phyloP scores from a whole-genome alignment of 2,888 invertebrate genomes.

The Hyles lineata region DNA sequence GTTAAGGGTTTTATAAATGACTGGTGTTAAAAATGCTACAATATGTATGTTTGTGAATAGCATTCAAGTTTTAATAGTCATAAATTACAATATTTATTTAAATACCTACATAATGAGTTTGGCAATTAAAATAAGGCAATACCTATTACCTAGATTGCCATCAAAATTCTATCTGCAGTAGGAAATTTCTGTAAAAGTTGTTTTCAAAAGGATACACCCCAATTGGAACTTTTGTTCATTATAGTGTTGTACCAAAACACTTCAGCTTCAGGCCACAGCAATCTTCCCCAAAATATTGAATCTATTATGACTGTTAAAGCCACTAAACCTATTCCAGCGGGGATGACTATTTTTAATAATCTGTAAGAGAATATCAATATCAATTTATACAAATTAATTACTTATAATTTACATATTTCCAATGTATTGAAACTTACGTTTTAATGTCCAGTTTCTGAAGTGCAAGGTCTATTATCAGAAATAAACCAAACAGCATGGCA shows the following conservation, averaged over 20 bases:
- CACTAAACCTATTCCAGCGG: conserved; percentile 88
- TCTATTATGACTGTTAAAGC: conserved; percentile 92
- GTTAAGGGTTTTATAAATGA: conserved; percentile 38
- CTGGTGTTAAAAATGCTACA: background rate
- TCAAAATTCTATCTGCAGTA: too few species aligned
- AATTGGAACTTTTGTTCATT: conserved; percentile 96
- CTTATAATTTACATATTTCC: background rate
- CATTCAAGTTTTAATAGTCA: too few species aligned
- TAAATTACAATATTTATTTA: too few species aligned
- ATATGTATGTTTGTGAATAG: too few species aligned
- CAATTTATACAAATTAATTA: background rate
- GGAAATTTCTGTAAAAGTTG: background rate
- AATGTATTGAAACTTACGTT: conserved; percentile 52
- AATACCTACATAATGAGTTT: too few species aligned
- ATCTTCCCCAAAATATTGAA: conserved; percentile 95
- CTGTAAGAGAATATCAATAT: conserved; percentile 72
- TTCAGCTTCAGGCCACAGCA: conserved; percentile 98
- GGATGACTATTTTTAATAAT: conserved; percentile 88
- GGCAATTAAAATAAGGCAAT: too few species aligned
- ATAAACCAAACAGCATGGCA: conserved; percentile 92
- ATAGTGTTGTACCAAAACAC: conserved; percentile 98
- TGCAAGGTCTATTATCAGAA: conserved; percentile 92
- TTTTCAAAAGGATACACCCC: conserved; percentile 95
- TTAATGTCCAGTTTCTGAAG: conserved; percentile 86
- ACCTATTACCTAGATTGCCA: too few species aligned